Percentiles rank a stretch among this genome's conserved stretches.
phyloP scores from a whole-genome alignment of 2,888 invertebrate species.

The Eustalomyia histrio region DNA sequence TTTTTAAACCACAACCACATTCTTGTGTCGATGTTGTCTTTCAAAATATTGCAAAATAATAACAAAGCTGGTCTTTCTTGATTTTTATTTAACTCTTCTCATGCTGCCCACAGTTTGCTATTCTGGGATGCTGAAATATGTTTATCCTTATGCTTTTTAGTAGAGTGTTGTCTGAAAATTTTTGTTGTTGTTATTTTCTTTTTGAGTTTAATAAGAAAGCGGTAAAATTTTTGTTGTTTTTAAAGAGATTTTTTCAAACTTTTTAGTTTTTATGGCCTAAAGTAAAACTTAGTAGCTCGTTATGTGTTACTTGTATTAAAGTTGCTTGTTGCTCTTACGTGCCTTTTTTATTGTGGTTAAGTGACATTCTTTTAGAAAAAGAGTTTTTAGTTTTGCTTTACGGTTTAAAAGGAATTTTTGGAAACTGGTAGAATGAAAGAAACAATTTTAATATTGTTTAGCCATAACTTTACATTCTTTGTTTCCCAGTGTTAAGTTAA shows the following conservation, averaged over 20 bases:
- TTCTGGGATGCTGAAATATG: constrained; percentile 24
- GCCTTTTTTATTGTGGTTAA: constrained; percentile 25
- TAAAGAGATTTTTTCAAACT: not conserved
- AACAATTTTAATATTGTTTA: too few species aligned
- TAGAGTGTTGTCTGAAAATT: not conserved
- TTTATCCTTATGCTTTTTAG: constrained; percentile 6
- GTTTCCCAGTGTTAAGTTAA: too few species aligned
- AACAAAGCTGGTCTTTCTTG: constrained; percentile 47
- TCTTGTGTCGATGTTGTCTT: constrained; percentile 14
- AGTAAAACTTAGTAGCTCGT: constrained; percentile 6
- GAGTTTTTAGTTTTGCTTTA: not conserved
- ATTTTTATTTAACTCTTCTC: constrained; percentile 14
- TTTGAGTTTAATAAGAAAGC: constrained; percentile 4
- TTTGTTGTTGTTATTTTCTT: not conserved
- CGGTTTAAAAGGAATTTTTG: not conserved
- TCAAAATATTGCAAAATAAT: constrained; percentile 9
- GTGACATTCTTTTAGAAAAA: constrained; percentile 40
- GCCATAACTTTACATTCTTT: too few species aligned
- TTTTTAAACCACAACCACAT: constrained; percentile 54
- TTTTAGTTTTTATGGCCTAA: not conserved
- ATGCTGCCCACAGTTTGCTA: not conserved
- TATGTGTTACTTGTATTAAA: constrained; percentile 32
- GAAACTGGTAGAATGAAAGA: not conserved
- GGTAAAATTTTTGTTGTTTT: constrained; percentile 10
- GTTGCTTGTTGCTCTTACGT: constrained; percentile 17